These are phyloP conservation scores for Buathra laborator DNA, from an alignment of 2,888 invertebrate species.

Conservation along the genomic window DNA sequence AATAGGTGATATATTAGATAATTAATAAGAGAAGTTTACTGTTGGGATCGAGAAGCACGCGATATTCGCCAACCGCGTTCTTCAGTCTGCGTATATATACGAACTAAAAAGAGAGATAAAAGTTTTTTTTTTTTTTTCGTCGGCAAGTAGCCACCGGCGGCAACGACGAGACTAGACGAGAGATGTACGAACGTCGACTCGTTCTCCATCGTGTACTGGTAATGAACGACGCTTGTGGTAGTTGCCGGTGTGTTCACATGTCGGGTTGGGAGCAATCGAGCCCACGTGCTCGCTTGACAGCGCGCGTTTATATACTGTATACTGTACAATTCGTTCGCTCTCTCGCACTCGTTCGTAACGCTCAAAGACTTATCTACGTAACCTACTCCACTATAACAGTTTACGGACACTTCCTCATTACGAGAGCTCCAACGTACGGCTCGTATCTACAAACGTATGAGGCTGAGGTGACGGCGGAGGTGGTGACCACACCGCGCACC, in stretches of 20 bases:
- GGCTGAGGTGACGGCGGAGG: conserved; percentile 52
- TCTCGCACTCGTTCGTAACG: conserved; percentile 54
- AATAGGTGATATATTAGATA: not conserved
- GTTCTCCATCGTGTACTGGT: conserved; percentile 34
- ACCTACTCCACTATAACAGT: conserved; percentile 83
- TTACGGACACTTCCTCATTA: conserved; percentile 81
- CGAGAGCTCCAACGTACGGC: conserved; percentile 67
- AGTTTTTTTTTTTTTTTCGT: conserved; percentile 27
- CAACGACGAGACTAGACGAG: conserved; percentile 43
- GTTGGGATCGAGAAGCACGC: conserved; percentile 5
- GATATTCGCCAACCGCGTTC: conserved; percentile 10
- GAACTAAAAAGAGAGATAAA: conserved; percentile 57
- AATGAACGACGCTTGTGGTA: conserved; percentile 38
- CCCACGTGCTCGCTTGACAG: conserved; percentile 77
- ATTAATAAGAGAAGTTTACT: not conserved
- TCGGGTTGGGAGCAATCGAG: conserved; percentile 73
- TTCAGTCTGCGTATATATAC: conserved; percentile 19
- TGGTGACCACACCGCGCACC: conserved; percentile 59
- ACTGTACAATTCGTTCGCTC: not conserved
- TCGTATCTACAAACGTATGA: conserved; percentile 37
- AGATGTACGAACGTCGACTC: conserved; percentile 33
- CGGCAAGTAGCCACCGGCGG: conserved; percentile 38
- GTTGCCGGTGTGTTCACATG: conserved; percentile 63
- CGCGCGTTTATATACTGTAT: conserved; percentile 57
- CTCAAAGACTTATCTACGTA: conserved; percentile 80